Evolutionary conservation across 1,140 invertebrate genomes (phyloP).

Genomic region (Diabrotica undecimpunctata): DNA sequence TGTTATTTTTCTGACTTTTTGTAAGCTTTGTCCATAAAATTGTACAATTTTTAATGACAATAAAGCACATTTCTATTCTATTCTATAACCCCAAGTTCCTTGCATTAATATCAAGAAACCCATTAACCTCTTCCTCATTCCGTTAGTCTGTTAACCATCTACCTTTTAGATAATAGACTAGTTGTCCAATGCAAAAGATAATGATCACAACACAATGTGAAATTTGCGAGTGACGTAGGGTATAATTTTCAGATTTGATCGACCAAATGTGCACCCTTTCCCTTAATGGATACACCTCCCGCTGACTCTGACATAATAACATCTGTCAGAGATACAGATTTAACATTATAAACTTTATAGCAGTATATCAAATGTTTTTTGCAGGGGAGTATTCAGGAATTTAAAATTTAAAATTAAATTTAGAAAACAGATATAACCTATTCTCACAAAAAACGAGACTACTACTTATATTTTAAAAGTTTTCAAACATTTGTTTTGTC

Average conservation of each 20-base stretch:
- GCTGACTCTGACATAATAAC: background rate
- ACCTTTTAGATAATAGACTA: background rate
- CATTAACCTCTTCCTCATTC: background rate
- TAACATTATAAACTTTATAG: background rate
- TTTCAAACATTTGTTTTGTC: too few relatives aligned
- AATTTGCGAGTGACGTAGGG: background rate
- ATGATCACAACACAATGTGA: background rate
- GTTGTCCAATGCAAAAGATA: background rate
- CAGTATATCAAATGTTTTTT: background rate
- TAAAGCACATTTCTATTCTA: too few relatives aligned
- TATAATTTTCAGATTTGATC: conserved; percentile 3
- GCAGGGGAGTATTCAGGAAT: too few relatives aligned
- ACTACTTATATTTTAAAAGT: too few relatives aligned
- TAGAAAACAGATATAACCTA: too few relatives aligned
- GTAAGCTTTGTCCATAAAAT: too few relatives aligned
- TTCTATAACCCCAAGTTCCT: too few relatives aligned
- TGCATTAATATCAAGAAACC: background rate
- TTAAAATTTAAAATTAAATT: too few relatives aligned
- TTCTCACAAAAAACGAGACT: too few relatives aligned
- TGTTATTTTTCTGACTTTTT: too few relatives aligned
- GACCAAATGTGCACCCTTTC: conserved; percentile 1
- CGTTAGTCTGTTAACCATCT: background rate
- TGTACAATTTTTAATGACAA: too few relatives aligned
- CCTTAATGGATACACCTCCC: background rate
- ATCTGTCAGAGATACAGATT: background rate